Percentiles rank a stretch among this genome's conserved stretches.
Conservation (phyloP, 2,113 vertebrate species). For the Leucosticte australis region DNA sequence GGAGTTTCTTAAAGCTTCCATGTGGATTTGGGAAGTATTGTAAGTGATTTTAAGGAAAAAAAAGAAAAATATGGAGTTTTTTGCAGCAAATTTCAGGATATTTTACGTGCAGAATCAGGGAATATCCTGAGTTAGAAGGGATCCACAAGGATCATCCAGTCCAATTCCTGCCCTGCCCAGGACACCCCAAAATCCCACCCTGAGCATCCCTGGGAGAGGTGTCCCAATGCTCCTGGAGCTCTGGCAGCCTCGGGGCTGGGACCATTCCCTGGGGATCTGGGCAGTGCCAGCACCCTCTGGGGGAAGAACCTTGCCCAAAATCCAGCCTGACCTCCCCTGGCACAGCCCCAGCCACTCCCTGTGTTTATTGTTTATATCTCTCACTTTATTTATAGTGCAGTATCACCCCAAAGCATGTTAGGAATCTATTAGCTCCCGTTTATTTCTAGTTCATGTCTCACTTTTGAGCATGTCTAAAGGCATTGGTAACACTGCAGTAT, state of each 20-base stretch:
- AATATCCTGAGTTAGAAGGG: not conserved
- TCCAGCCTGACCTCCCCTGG: not conserved
- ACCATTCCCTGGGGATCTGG: not conserved
- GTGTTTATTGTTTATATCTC: not conserved
- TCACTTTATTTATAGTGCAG: not conserved
- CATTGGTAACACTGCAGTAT: not conserved
- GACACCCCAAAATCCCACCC: not conserved
- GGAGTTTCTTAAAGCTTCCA: not conserved
- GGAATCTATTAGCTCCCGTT: not conserved
- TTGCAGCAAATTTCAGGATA: not conserved
- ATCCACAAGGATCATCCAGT: not conserved
- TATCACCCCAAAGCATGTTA: not conserved
- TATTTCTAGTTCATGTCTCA: not conserved
- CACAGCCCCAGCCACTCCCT: not conserved
- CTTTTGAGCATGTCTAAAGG: not conserved
- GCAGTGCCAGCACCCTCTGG: not conserved
- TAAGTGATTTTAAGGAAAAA: not conserved
- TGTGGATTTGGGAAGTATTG: not conserved
- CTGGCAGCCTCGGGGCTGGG: not conserved
- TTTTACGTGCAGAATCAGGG: not conserved
- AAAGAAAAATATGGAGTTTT: not conserved
- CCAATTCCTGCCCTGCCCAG: not conserved
- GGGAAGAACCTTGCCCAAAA: not conserved
- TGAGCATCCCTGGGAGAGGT: rapidly evolving
- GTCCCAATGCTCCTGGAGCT: not conserved